Percentiles rank a stretch among this genome's conserved stretches.
Conservation (phyloP, 1,140 invertebrate species). For the Steinernema khuongi region DNA sequence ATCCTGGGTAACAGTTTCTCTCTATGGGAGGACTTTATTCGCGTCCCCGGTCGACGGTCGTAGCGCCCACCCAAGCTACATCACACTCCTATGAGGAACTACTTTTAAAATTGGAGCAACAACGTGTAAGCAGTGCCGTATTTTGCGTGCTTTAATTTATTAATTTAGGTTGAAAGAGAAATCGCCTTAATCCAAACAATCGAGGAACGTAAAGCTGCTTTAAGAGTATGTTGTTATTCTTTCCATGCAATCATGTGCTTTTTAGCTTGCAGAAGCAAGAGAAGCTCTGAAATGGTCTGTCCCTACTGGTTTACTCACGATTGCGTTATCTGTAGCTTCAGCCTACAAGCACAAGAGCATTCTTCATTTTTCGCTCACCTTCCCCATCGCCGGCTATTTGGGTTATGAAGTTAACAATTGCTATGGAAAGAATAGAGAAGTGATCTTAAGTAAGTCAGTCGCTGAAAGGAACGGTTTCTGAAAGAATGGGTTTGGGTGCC, state of each 20-base stretch:
- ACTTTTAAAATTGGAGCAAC: not conserved
- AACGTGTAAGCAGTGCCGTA: not conserved
- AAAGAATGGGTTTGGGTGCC: no score
- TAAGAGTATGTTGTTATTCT: not conserved
- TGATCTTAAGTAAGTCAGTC: not conserved
- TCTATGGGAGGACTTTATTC: not conserved
- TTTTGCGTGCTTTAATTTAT: not conserved
- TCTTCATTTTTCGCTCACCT: not conserved
- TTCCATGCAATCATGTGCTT: not conserved
- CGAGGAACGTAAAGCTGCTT: not conserved
- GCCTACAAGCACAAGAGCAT: not conserved
- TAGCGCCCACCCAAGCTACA: not conserved
- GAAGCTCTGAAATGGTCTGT: not conserved
- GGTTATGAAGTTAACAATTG: not conserved
- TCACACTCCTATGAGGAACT: conserved; percentile 2
- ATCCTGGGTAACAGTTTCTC: not conserved
- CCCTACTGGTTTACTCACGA: not conserved
- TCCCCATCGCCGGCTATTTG: not conserved
- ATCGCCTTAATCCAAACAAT: not conserved
- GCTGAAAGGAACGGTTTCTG: no score
- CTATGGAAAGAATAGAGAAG: not conserved
- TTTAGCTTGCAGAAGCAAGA: not conserved
- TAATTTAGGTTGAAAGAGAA: not conserved
- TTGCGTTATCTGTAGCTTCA: not conserved
- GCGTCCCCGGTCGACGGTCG: not conserved